Evolutionary conservation across 30 jellyfish, hydroid and myxozoan genomes (phyloP).

Genomic region (Aurelia aurita): DNA sequence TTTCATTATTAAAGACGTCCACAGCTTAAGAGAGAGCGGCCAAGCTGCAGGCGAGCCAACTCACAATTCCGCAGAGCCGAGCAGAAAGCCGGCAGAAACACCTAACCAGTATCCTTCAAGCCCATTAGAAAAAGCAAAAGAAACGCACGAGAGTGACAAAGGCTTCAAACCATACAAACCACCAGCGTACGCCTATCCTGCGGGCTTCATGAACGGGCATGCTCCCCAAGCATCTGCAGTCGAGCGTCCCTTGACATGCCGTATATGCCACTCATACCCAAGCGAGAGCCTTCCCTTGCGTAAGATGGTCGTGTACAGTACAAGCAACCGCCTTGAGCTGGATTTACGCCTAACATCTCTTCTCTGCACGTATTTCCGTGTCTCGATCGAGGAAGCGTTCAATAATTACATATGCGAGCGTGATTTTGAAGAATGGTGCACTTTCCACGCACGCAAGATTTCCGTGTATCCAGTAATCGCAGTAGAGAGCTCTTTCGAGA

Average conservation of each 20-base stretch:
- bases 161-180: conserved; percentile 73
- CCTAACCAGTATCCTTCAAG: background rate
- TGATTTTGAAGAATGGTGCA: conserved; percentile 79
- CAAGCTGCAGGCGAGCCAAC: conserved; percentile 26
- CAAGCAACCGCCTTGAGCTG: conserved; percentile 65
- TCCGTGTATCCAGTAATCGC: conserved; percentile 79
- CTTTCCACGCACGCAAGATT: conserved; percentile 72
- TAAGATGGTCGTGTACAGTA: conserved; percentile 68
- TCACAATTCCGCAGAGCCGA: conserved; percentile 8
- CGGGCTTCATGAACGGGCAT: conserved; percentile 51
- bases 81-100: conserved; percentile 13
- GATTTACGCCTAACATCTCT: conserved; percentile 72
- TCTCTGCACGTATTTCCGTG: conserved; percentile 69
- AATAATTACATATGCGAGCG: conserved; percentile 73
- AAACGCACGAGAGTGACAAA: conserved; percentile 24
- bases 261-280: conserved; percentile 63
- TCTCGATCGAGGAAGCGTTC: conserved; percentile 78
- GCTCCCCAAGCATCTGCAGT: conserved; percentile 44
- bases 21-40: conserved; percentile 67
- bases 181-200: conserved; percentile 20
- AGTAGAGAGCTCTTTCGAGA: conserved; percentile 50
- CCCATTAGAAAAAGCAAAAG: conserved; percentile 14
- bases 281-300: conserved; percentile 70
- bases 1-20: conserved; percentile 63
- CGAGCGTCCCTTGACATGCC: conserved; percentile 71